These are phyloP conservation scores for Chrysotoxum bicinctum DNA, from an alignment of 2,888 invertebrate genomes.

Conservation along the genomic window DNA sequence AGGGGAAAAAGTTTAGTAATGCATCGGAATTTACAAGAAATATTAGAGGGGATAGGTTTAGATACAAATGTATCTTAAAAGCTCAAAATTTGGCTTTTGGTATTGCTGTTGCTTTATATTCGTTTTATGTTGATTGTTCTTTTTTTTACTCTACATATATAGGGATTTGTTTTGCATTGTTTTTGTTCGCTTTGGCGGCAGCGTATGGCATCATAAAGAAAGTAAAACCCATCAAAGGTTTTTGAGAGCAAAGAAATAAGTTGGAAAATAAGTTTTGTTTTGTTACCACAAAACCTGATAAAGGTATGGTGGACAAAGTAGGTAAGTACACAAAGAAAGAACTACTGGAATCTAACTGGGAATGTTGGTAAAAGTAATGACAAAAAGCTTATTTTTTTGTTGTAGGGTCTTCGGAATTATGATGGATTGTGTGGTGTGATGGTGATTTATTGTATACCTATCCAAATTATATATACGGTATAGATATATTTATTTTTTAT, in stretches of 20 bases:
- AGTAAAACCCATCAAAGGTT: constrained; percentile 54
- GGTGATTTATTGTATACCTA: background rate
- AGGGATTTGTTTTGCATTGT: constrained; percentile 21
- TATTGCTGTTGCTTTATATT: background rate
- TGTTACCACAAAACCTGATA: constrained; percentile 51
- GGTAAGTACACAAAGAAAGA: background rate
- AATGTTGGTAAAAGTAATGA: constrained; percentile 32
- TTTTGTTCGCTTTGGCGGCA: constrained; percentile 25
- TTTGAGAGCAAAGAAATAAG: constrained; percentile 33
- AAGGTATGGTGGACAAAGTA: constrained; percentile 26
- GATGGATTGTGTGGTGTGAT: constrained; percentile 17
- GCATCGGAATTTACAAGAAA: background rate
- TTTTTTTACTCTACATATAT: background rate
- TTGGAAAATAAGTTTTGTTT: constrained; percentile 56
- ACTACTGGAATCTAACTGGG: background rate
- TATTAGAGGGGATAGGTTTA: background rate
- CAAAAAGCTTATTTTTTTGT: constrained; percentile 26
- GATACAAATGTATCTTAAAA: constrained; percentile 39
- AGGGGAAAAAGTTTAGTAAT: constrained; percentile 28
- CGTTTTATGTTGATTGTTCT: background rate
- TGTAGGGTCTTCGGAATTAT: background rate
- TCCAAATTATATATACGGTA: background rate
- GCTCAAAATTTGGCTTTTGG: constrained; percentile 33
- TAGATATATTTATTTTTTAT: background rate
- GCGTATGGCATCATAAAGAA: background rate